A percentile compares a stretch with the other conserved stretches of the same genome.
Evolutionary conservation across 2,888 invertebrate genomes (phyloP).

Genomic region (Dinocampus coccinellae): DNA sequence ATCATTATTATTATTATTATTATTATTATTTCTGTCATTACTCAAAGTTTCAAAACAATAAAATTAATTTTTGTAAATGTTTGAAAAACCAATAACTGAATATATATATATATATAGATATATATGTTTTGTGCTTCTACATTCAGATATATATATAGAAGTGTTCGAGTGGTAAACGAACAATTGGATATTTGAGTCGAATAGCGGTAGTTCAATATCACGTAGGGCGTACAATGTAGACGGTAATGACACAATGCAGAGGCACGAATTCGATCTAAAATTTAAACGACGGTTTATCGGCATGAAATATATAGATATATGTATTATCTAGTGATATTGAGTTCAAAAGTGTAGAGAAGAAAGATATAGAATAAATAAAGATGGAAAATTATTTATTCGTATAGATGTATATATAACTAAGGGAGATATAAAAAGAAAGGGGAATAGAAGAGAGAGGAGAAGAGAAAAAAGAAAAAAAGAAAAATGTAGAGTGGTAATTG

Average conservation of each 20-base stretch:
- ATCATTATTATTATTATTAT: no score
- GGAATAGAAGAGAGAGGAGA: neutral
- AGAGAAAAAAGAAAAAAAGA: neutral
- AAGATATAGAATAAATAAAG: neutral
- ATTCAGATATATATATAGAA: neutral
- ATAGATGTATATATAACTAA: neutral
- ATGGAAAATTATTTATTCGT: neutral
- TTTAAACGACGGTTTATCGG: conserved; percentile 12
- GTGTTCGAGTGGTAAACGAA: neutral
- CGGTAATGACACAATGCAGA: conserved; percentile 21
- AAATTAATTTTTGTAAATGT: conserved; percentile 11
- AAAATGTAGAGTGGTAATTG: conserved; percentile 8
- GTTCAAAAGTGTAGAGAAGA: neutral
- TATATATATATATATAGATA: neutral
- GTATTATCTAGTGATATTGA: neutral
- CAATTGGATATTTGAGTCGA: conserved; percentile 17
- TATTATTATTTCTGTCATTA: no score
- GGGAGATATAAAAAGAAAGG: no score
- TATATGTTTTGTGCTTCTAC: neutral
- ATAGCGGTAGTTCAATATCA: conserved; percentile 1
- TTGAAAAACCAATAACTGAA: neutral
- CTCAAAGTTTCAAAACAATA: neutral
- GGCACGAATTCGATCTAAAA: conserved; percentile 26
- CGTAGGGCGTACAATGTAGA: neutral
- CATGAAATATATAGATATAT: neutral